phyloP scores from a whole-genome alignment of 1,140 invertebrate genomes.

The Augochlora pura region DNA sequence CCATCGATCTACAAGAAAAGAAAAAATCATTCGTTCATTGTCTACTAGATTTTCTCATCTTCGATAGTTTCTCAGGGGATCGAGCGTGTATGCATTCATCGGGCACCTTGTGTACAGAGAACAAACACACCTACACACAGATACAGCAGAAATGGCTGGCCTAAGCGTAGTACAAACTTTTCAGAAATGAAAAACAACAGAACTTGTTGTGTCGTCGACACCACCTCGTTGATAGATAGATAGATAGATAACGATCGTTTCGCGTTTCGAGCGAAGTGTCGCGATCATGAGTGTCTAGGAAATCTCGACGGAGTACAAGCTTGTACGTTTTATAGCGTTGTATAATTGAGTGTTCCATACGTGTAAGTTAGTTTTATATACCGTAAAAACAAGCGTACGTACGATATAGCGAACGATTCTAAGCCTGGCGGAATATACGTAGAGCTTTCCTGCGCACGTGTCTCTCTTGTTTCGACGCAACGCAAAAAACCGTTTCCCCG shows the following conservation, averaged over 20 bases:
- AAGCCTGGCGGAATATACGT: conserved; percentile 41
- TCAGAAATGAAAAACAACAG: conserved; percentile 24
- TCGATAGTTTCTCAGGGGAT: no score
- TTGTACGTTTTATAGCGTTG: conserved; percentile 62
- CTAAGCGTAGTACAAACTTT: conserved; percentile 68
- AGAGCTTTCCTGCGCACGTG: conserved; percentile 50
- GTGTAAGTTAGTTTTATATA: conserved; percentile 64
- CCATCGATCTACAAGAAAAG: no score
- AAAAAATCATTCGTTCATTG: no score
- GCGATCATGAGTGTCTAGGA: conserved; percentile 29
- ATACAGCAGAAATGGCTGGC: conserved; percentile 56
- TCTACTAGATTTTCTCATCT: no score
- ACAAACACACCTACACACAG: no score
- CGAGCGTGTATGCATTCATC: no score
- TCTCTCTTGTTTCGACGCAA: conserved; percentile 38
- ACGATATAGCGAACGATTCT: conserved; percentile 17
- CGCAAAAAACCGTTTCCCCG: no score
- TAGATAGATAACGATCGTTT: conserved; percentile 12
- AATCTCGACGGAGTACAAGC: conserved; percentile 53
- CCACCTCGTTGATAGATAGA: conserved; percentile 9
- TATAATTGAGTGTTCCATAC: conserved; percentile 62
- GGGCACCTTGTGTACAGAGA: no score
- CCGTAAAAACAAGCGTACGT: conserved; percentile 32
- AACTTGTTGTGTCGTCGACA: conserved; percentile 14
- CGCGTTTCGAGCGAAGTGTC: conserved; percentile 11